Conservation (phyloP, 2,113 vertebrate species). For the Noturus placidus region DNA sequence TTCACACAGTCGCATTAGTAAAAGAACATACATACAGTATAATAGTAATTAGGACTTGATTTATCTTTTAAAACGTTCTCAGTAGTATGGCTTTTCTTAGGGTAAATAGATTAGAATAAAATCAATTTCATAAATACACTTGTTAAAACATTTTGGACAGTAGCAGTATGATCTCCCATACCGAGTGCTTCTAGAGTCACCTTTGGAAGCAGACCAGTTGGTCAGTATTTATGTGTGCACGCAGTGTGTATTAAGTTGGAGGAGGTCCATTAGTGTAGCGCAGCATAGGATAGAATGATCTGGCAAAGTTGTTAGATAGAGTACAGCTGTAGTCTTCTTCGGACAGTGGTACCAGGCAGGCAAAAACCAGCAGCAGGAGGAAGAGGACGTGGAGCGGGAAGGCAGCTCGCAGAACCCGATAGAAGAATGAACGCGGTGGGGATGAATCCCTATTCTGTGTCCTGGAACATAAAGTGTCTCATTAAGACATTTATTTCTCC, state of each 20-base stretch:
- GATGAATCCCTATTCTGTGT: conserved; percentile 55
- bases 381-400: conserved; percentile 86
- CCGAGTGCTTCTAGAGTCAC: conserved; percentile 1
- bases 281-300: conserved; percentile 91
- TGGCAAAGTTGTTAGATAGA: conserved; percentile 86
- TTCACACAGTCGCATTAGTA: background rate
- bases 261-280: conserved; percentile 91
- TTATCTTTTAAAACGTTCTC: conserved; percentile 3
- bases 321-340: conserved; percentile 85
- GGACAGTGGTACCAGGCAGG: conserved; percentile 79
- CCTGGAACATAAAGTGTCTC: conserved; percentile 50
- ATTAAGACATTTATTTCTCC: background rate
- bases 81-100: conserved; percentile 41
- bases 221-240: conserved; percentile 7
- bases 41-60: background rate
- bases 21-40: background rate
- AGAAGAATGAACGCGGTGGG: conserved; percentile 78
- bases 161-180: conserved; percentile 26
- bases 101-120: conserved; percentile 55
- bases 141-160: conserved; percentile 43
- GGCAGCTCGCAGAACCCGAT: conserved; percentile 79
- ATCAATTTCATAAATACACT: conserved; percentile 43
- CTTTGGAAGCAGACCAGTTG: conserved; percentile 42
- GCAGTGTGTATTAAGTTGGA: conserved; percentile 72
- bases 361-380: conserved; percentile 83